Percentiles rank a stretch among this genome's conserved stretches.
Evolutionary conservation across 2,888 invertebrate genomes (phyloP).

Genomic region (Drosophila robusta): DNA sequence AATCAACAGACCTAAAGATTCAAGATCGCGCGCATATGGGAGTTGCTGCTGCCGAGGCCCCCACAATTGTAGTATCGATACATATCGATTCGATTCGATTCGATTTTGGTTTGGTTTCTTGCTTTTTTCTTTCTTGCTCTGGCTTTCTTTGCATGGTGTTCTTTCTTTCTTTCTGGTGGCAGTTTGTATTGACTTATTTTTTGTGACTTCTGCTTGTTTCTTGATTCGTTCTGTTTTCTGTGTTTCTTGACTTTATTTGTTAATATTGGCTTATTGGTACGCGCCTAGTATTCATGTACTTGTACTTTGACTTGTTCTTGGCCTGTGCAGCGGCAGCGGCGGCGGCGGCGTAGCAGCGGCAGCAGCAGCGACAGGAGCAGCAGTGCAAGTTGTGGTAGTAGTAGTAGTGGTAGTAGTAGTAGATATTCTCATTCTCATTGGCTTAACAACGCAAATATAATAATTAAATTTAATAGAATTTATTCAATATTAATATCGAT

Average conservation of each 20-base stretch:
- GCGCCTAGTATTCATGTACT: constrained; percentile 43
- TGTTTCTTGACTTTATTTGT: constrained; percentile 33
- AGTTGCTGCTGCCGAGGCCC: constrained; percentile 60
- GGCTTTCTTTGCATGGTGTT: constrained; percentile 4
- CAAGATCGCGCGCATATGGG: constrained; percentile 31
- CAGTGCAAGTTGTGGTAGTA: constrained; percentile 81
- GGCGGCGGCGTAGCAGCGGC: constrained; percentile 42
- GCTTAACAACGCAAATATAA: constrained; percentile 84
- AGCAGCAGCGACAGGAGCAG: constrained; percentile 80
- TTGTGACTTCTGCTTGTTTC: constrained; percentile 37
- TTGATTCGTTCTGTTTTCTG: constrained; percentile 29
- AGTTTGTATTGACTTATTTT: constrained; percentile 8
- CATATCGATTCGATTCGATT: constrained; percentile 28
- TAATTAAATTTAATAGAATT: constrained; percentile 79
- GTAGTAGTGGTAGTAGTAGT: constrained; percentile 82
- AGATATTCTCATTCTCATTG: constrained; percentile 85
- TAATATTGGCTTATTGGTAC: constrained; percentile 21
- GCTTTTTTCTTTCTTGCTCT: constrained; percentile 20
- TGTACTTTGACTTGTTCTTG: constrained; percentile 15
- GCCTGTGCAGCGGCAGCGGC: constrained; percentile 29
- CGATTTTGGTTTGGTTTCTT: constrained; percentile 17
- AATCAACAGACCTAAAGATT: constrained; percentile 62
- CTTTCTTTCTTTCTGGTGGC: constrained; percentile 26
- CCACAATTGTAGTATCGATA: constrained; percentile 28
- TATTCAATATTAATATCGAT: constrained; percentile 66